Base-by-base conservation (phyloP, 2,888 invertebrate species). In the Troides aeacus region DNA sequence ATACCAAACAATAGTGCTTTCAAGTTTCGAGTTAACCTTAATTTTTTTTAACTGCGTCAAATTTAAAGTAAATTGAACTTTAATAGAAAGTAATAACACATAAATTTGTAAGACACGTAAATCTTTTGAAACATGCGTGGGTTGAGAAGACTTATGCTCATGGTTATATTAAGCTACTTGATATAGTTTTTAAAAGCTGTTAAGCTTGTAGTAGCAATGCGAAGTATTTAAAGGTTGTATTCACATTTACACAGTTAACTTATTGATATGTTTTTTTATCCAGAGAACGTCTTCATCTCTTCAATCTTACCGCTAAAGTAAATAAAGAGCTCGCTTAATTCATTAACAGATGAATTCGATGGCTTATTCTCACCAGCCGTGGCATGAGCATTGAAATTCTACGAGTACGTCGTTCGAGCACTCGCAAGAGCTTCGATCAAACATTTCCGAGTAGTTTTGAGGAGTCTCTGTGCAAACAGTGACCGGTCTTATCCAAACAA, bases 401-500 rank as follows among this genome's bases (percentile, higher is more conserved):
- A 72, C 73, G 72, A 71, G 69, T 74, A 73, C 73, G 77, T 77
- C 76, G 75, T 69, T 73, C 73, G 79, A 80, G 83, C 83, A 79
- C 83, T 84, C 76, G 85, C 86, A 81, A 81, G 80, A 80, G 81
- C 76, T 78, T 79, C 79, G 84, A 81, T 83, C 80, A 87, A 88
- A 89, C 87, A 88, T 89, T 86, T 89, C 87, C 78, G 83, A 89
- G 89, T 87, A 85, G 83, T 86, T 84, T 89, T 80, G 85, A 87
- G 84, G 84, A 86, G 85, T 83, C 85, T 81, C 81, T 79, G 81
- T 81, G 84, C 85, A 92, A 92, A 92, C 84, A 92, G 82, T 84
- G 92, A 91, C 90, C 91, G 90, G 90, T 90, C 82, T 84, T 89
- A 84, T 82, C 78, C 85, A 91, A 90, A 92, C 85, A 92, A 81